Evolutionary conservation across 2,797 vertebrate genomes (phyloP).

Genomic region (Myotis findleyi): DNA sequence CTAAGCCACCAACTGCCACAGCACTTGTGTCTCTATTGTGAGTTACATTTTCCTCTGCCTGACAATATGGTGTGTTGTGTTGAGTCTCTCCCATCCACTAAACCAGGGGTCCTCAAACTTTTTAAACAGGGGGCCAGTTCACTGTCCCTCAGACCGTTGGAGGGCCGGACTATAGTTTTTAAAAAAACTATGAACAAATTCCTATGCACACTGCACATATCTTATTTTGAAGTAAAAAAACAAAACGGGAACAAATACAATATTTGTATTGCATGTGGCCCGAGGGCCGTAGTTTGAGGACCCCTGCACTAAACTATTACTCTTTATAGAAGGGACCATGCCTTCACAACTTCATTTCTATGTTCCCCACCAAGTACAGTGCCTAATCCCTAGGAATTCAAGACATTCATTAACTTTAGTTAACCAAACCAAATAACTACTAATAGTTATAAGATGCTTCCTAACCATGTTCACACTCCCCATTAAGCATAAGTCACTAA

Average conservation of each 20-base stretch:
- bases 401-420: neutral
- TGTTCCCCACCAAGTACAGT: neutral
- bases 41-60: neutral
- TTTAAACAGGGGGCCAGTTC: no score
- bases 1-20: neutral
- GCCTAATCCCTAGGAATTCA: neutral
- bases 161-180: no score
- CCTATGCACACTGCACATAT: no score
- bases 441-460: neutral
- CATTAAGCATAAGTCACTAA: neutral
- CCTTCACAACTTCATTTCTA: constrained; percentile 27
- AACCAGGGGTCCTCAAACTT: neutral
- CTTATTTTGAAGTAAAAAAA: no score
- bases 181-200: no score
- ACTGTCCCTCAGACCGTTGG: no score
- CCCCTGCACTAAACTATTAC: neutral
- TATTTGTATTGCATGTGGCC: no score
- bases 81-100: neutral
- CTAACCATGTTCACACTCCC: neutral
- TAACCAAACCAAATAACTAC: constrained; percentile 7
- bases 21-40: neutral
- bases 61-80: neutral
- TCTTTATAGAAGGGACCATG: neutral
- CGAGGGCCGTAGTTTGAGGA: no score
- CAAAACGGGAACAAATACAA: no score